phyloP scores from a whole-genome alignment of 2,888 invertebrate species.

The Eupithecia vulgata region DNA sequence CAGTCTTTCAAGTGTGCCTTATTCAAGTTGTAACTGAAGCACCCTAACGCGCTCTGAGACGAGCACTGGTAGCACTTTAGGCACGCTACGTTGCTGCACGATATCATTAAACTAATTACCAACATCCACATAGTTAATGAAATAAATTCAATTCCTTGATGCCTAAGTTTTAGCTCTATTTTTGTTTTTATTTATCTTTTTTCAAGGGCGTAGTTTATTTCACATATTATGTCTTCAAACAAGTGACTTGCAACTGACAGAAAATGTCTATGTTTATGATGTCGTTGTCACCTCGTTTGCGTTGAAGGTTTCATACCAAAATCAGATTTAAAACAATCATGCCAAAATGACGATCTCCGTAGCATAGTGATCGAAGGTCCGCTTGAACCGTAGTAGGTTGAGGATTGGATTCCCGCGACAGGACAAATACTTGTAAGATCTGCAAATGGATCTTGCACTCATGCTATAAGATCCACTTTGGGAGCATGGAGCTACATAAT shows the following conservation, averaged over 20 bases:
- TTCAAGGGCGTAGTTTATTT: not conserved
- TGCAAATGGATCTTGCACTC: no score
- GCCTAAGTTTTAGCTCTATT: not conserved
- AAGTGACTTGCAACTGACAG: not conserved
- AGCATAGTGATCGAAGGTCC: no score
- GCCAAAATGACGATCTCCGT: no score
- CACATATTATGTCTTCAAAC: not conserved
- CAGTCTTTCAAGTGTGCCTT: constrained; percentile 60
- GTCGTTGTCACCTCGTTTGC: not conserved
- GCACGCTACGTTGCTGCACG: constrained; percentile 46
- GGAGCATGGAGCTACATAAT: no score
- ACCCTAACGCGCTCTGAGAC: constrained; percentile 54
- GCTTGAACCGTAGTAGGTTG: not conserved
- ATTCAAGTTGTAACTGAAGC: constrained; percentile 62
- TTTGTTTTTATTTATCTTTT: not conserved
- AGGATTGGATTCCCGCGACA: not conserved
- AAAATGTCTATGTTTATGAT: not conserved
- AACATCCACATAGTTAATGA: constrained; percentile 14
- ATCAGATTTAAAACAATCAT: not conserved
- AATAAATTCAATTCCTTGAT: not conserved
- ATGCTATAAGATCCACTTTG: no score
- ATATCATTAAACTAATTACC: constrained; percentile 43
- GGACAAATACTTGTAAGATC: not conserved
- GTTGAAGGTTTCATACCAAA: not conserved
- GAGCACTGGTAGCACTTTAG: constrained; percentile 75